phyloP scores from a whole-genome alignment of 2,888 invertebrate species.

The Aphrophora alni region DNA sequence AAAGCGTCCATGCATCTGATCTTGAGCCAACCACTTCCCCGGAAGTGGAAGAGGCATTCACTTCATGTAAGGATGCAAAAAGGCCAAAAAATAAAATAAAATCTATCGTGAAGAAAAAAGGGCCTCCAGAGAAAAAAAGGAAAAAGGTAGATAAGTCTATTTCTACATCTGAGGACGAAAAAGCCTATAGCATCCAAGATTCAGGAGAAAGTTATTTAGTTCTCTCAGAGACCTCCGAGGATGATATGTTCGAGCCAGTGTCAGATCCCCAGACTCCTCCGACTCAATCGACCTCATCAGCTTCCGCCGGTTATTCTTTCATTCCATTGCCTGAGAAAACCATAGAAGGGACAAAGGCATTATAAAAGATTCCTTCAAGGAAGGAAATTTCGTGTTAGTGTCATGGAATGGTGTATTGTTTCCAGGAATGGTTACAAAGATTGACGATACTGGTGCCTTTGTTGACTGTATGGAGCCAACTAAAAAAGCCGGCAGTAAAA shows the following conservation, averaged over 20 bases:
- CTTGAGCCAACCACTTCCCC: not conserved
- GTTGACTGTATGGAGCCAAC: conserved; percentile 7
- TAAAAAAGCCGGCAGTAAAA: not conserved
- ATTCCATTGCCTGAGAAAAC: too few relatives aligned
- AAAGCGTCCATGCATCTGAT: conserved; percentile 12
- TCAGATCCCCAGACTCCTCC: not conserved
- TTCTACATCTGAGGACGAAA: conserved; percentile 25
- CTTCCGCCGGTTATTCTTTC: too few relatives aligned
- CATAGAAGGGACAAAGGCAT: not conserved
- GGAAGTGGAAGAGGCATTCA: not conserved
- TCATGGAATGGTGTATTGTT: conserved; percentile 14
- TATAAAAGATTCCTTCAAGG: conserved; percentile 22
- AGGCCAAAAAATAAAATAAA: conserved; percentile 6
- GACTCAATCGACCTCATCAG: too few relatives aligned
- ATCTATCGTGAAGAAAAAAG: conserved; percentile 12
- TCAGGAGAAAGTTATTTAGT: conserved; percentile 25
- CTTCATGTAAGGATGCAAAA: conserved; percentile 5
- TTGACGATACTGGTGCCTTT: conserved; percentile 6
- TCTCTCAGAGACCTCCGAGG: conserved; percentile 15
- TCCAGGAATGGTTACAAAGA: conserved; percentile 16
- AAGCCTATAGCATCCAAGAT: conserved; percentile 21
- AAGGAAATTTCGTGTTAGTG: conserved; percentile 26
- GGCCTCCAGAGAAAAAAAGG: not conserved
- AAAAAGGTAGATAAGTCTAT: conserved; percentile 6
- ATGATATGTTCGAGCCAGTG: conserved; percentile 7